Evolutionary conservation across 2,797 vertebrate genomes (phyloP).

Genomic region (Rhincodon typus): DNA sequence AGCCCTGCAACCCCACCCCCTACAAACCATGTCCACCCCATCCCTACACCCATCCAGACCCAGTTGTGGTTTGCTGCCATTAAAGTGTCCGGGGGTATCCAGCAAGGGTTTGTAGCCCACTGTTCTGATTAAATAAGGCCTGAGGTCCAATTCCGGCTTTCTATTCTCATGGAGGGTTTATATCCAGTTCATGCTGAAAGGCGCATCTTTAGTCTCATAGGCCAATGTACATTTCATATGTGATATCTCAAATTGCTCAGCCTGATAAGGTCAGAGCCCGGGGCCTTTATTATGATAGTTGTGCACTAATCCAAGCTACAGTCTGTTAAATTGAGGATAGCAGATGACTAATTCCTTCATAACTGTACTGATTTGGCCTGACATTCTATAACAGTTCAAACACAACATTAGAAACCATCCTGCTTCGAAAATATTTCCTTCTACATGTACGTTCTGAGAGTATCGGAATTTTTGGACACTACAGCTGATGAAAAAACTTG

Average conservation of each 20-base stretch:
- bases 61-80: too few species aligned
- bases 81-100: not conserved
- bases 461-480: not conserved
- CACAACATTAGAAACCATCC: not conserved
- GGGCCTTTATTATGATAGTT: not conserved
- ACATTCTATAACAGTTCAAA: not conserved
- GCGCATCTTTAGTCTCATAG: not conserved
- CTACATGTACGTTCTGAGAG: not conserved
- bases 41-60: too few species aligned
- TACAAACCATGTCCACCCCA: too few species aligned
- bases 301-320: not conserved
- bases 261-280: not conserved
- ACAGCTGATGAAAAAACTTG: not conserved
- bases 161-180: not conserved
- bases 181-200: not conserved
- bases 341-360: not conserved
- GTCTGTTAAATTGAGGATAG: not conserved
- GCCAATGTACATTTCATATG: not conserved
- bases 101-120: not conserved
- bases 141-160: not conserved
- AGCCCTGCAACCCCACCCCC: too few species aligned
- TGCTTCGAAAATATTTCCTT: not conserved
- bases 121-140: not conserved
- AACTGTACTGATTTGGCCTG: not conserved
- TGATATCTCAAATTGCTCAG: not conserved